phyloP scores from a whole-genome alignment of 2,888 invertebrate genomes.

The Ariolimax columbianus region DNA sequence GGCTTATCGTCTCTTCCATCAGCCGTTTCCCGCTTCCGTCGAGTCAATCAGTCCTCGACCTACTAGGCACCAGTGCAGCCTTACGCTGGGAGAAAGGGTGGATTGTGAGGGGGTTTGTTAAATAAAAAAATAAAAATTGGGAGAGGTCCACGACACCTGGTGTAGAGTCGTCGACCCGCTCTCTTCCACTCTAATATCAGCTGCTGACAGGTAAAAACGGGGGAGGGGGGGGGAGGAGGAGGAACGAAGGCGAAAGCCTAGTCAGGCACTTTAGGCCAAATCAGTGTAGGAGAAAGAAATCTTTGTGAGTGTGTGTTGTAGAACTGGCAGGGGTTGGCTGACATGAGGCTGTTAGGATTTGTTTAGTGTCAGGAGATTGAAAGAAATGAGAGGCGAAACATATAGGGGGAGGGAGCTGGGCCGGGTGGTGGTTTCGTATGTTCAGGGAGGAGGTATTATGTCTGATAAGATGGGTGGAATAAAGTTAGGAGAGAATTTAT shows the following conservation, averaged over 20 bases:
- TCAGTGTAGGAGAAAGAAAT: not conserved
- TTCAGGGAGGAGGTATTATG: not conserved
- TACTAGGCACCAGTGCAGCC: not conserved
- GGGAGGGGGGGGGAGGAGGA: not conserved
- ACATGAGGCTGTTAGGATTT: conserved; percentile 1
- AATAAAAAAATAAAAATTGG: not conserved
- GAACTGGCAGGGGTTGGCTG: conserved; percentile 4
- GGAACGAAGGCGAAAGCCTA: not conserved
- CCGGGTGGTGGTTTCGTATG: too few species aligned
- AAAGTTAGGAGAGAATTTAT: not conserved
- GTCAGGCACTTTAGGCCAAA: not conserved
- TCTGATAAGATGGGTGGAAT: not conserved
- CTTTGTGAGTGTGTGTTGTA: not conserved
- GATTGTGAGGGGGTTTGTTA: not conserved
- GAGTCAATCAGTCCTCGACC: not conserved
- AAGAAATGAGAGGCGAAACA: not conserved
- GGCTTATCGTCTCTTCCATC: not conserved
- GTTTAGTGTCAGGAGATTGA: conserved; percentile 16
- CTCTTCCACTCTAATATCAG: not conserved
- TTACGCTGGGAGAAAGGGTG: not conserved
- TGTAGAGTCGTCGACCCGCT: not conserved
- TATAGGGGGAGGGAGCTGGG: not conserved
- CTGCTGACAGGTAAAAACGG: conserved; percentile 15
- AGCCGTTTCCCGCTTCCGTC: not conserved
- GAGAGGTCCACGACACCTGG: not conserved